Base-by-base conservation (phyloP, 1,140 invertebrate species). In the Drosophila tristis region DNA sequence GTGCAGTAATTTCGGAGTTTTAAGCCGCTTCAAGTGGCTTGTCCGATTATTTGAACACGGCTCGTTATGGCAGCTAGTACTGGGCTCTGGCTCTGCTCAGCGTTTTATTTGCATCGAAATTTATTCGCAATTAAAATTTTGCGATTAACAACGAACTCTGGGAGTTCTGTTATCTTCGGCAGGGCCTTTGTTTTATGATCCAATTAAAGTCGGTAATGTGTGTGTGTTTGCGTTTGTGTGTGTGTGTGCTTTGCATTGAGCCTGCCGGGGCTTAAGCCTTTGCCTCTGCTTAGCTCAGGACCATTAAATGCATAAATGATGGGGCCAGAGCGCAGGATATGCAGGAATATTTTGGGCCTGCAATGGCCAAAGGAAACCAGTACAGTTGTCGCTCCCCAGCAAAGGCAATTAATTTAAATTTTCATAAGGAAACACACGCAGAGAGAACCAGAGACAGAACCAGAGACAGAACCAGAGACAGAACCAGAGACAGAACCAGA, bases 231-330 rank as follows among this genome's bases (percentile, higher is more conserved):
- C 11, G 31, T 35, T 8, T 35, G 31, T 35, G 31, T 35, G 2
- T 31, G 9, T 11, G 35, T 44, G 49, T 16, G 4, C 13, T 51
- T 35, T 35, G 9, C 31, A 35, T 39, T 39, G 29, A 39, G 62
- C 44, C 43, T 23, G 35, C 44, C 23, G 48, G 53, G 44, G 54
- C 9, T 26, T 53, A 49, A 64, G 48, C 29, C 59, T 51, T 60
- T 60, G 51, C 11, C 35, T 29, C 68, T 51, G 29, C 53, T 57
- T 56, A 47, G 26, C 29, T 8, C 47, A 23, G 56, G 44, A 11
- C 50, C 43, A 74, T 74, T 50, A 75, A 82, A 51, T 82, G 79
- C 79, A 82, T 78, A 82, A 84, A 75, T 78, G 77, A 82, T 84
- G 48, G 61, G 44, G 62, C 9, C 54, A 59, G 45, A 64, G 49